These are phyloP conservation scores for Gryllus longicercus DNA, from an alignment of 2,888 invertebrate species.

Conservation along the genomic window DNA sequence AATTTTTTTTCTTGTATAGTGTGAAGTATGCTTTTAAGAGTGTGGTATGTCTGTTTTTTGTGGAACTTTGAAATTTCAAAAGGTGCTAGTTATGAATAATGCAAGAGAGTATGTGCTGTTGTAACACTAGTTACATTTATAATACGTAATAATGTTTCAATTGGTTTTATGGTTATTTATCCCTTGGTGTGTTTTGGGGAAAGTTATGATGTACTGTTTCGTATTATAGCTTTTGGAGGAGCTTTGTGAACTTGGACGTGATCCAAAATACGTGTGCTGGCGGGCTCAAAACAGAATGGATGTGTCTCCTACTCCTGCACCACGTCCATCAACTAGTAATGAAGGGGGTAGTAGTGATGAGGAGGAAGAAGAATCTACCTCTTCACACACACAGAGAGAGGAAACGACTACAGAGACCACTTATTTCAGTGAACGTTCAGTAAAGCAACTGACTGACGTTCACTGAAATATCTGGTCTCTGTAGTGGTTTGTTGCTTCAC, in stretches of 20 bases:
- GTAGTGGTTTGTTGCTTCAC: conserved; percentile 75
- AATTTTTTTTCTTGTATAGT: no score
- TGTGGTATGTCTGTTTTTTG: no score
- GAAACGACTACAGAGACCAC: conserved; percentile 43
- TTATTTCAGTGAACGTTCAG: conserved; percentile 54
- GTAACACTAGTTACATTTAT: no score
- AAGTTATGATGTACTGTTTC: background rate
- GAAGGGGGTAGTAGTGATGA: conserved; percentile 69
- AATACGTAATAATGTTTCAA: no score
- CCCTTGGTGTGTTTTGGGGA: no score
- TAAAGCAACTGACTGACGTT: no score
- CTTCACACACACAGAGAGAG: conserved; percentile 55
- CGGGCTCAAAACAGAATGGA: conserved; percentile 63
- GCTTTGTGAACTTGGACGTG: conserved; percentile 69
- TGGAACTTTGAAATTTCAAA: no score
- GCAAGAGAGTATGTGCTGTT: no score
- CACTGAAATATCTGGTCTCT: no score
- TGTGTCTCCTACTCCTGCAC: conserved; percentile 48
- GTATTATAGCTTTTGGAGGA: conserved; percentile 60
- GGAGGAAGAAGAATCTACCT: conserved; percentile 66
- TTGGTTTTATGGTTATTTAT: no score
- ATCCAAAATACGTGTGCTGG: conserved; percentile 71
- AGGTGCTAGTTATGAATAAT: no score
- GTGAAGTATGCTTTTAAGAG: no score
- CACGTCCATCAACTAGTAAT: conserved; percentile 41